Percentiles rank a stretch among this genome's conserved stretches.
phyloP scores from a whole-genome alignment of 2,797 vertebrate genomes.

The Molothrus ater region DNA sequence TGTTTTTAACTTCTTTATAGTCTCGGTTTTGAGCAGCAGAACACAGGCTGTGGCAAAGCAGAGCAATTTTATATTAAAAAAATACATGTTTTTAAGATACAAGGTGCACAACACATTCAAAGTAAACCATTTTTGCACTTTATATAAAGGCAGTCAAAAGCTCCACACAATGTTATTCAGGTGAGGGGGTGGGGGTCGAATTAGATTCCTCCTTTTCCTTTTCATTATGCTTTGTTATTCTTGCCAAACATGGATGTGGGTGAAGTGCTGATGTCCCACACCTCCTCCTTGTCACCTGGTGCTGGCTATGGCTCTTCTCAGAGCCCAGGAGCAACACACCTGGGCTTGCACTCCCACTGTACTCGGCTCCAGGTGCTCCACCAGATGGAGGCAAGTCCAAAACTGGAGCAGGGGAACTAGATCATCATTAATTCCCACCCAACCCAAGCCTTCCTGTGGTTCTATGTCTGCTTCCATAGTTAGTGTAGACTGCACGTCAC shows the following conservation, averaged over 20 bases:
- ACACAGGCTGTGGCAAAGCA: background rate
- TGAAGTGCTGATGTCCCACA: background rate
- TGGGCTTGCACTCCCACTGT: background rate
- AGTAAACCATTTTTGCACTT: background rate
- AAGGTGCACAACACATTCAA: background rate
- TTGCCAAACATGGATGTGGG: background rate
- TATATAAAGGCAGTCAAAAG: background rate
- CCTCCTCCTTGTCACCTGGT: background rate
- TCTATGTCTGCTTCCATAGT: background rate
- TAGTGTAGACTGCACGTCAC: background rate
- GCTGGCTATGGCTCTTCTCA: background rate
- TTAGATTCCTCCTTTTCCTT: background rate
- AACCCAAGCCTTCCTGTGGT: background rate
- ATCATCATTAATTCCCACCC: background rate
- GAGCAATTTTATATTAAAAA: background rate
- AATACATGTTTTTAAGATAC: background rate
- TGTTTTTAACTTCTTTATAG: background rate
- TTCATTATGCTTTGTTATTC: background rate
- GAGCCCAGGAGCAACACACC: background rate
- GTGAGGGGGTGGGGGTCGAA: fast-evolving
- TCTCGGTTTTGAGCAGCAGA: background rate
- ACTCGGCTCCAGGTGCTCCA: background rate
- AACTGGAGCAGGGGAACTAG: background rate
- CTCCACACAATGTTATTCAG: background rate
- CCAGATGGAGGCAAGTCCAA: background rate